Evolutionary conservation across 2,888 invertebrate genomes (phyloP).

Genomic region (Andrena chrysosceles): DNA sequence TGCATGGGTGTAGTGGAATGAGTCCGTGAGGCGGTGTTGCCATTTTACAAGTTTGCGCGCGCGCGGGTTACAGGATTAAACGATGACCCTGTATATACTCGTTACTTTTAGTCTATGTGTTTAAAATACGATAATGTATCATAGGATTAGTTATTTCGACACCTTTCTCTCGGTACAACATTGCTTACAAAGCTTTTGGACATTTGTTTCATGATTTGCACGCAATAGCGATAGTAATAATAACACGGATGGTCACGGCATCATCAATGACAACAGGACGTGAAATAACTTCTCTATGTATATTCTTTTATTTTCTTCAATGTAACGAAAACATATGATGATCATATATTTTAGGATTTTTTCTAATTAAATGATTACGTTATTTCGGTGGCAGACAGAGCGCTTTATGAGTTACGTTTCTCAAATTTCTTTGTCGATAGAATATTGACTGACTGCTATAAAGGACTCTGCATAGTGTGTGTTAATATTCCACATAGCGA

Average conservation of each 20-base stretch:
- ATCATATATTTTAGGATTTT: constrained; percentile 11
- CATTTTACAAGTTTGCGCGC: too few species aligned
- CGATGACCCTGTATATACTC: too few species aligned
- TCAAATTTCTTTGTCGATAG: constrained; percentile 42
- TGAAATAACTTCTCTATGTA: constrained; percentile 31
- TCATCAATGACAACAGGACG: constrained; percentile 67
- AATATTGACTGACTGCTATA: constrained; percentile 80
- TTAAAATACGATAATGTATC: constrained; percentile 30
- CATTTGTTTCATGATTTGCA: constrained; percentile 77
- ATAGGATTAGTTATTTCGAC: constrained; percentile 57
- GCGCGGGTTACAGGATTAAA: too few species aligned
- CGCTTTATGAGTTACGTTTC: constrained; percentile 52
- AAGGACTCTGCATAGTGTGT: constrained; percentile 78
- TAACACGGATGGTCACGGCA: constrained; percentile 72
- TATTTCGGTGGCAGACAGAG: constrained; percentile 52
- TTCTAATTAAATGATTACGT: constrained; percentile 27
- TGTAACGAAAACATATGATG: constrained; percentile 15
- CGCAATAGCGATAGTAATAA: constrained; percentile 78
- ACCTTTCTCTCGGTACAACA: constrained; percentile 78
- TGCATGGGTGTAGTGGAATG: too few species aligned
- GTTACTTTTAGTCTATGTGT: constrained; percentile 28
- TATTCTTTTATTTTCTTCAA: constrained; percentile 13
- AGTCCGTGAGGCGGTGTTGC: too few species aligned
- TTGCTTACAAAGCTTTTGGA: constrained; percentile 77
- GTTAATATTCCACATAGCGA: constrained; percentile 74